These are phyloP conservation scores for Pleuronectes platessa DNA, from an alignment of 2,113 vertebrate species.

Conservation along the genomic window DNA sequence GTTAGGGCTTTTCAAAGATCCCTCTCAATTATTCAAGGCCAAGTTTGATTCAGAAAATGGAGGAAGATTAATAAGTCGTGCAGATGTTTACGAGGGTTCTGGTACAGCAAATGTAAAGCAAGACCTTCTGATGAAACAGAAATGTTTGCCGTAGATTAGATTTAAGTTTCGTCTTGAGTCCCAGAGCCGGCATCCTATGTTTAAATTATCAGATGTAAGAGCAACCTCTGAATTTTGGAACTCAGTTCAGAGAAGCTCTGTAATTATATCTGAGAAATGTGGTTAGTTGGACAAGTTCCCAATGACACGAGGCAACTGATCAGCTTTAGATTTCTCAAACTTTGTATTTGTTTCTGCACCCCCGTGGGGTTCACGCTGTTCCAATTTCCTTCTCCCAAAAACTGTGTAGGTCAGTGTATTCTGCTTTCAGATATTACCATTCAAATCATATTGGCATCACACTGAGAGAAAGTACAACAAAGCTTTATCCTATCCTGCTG, in stretches of 20 bases:
- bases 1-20: slow-evolving; percentile 76
- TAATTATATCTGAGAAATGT: slow-evolving; percentile 23
- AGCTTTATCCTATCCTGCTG: slow-evolving; percentile 69
- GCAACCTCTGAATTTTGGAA: slow-evolving; percentile 12
- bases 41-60: slow-evolving; percentile 76
- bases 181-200: slow-evolving; percentile 30
- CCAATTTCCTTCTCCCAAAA: slow-evolving; percentile 27
- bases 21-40: slow-evolving; percentile 74
- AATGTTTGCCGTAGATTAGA: slow-evolving; percentile 35
- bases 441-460: slow-evolving; percentile 57
- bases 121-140: slow-evolving; percentile 40
- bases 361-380: slow-evolving; percentile 26
- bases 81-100: slow-evolving; percentile 58
- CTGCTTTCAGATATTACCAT: slow-evolving; percentile 53
- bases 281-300: slow-evolving; percentile 3
- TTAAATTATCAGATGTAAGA: slow-evolving; percentile 13
- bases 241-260: slow-evolving; percentile 13
- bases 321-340: slow-evolving; percentile 34
- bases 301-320: slow-evolving; percentile 9
- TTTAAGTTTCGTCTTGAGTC: slow-evolving; percentile 34
- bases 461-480: slow-evolving; percentile 63
- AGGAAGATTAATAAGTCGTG: slow-evolving; percentile 73
- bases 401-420: slow-evolving; percentile 32
- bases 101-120: slow-evolving; percentile 37
- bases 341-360: slow-evolving; percentile 26